phyloP scores from a whole-genome alignment of 2,797 vertebrate genomes.

The Onychomys arenicola region DNA sequence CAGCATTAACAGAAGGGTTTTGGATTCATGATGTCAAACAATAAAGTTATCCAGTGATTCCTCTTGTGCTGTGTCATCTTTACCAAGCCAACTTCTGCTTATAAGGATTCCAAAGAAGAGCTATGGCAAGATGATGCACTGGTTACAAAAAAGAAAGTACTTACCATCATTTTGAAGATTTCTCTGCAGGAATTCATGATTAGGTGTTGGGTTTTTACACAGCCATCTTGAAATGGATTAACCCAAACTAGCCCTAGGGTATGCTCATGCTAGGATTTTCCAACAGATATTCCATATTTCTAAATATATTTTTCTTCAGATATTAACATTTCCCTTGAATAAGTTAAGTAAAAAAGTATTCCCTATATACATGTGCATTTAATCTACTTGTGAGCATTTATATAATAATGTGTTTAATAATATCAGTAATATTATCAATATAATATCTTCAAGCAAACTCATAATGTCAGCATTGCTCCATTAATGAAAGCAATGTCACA shows the following conservation, averaged over 20 bases:
- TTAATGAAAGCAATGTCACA: neutral
- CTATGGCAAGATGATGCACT: neutral
- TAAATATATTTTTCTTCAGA: neutral
- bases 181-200: neutral
- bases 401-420: neutral
- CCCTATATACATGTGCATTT: neutral
- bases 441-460: neutral
- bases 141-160: neutral
- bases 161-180: neutral
- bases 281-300: neutral
- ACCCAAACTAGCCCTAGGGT: neutral
- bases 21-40: neutral
- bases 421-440: neutral
- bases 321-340: neutral
- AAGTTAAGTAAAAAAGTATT: neutral
- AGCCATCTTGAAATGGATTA: neutral
- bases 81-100: neutral
- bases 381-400: neutral
- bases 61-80: neutral
- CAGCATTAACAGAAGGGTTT: neutral
- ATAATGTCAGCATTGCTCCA: neutral
- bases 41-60: neutral
- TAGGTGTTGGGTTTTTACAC: neutral
- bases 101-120: neutral
- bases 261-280: neutral